A percentile compares a stretch with the other conserved stretches of the same genome.
phyloP scores from a whole-genome alignment of 2,888 invertebrate species.

The Drosophila phalerata region DNA sequence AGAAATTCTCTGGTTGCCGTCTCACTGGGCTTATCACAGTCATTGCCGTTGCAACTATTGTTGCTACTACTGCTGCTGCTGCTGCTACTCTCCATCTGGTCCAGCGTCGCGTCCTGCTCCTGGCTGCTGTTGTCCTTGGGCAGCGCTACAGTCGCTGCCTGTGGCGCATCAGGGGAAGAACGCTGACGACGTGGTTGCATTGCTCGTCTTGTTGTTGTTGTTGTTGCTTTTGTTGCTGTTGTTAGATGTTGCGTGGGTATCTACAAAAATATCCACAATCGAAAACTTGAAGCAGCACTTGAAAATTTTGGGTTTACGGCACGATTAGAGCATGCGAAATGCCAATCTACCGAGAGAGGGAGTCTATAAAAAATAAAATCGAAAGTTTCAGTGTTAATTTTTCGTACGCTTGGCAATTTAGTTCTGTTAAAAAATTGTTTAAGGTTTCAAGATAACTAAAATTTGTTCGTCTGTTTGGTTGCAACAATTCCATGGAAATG shows the following conservation, averaged over 20 bases:
- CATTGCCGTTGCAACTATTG: constrained; percentile 6
- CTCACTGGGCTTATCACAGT: constrained; percentile 41
- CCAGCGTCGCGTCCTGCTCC: constrained; percentile 15
- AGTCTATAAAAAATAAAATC: constrained; percentile 37
- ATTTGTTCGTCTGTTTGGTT: constrained; percentile 38
- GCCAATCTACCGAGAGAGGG: constrained; percentile 27
- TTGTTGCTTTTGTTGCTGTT: not conserved
- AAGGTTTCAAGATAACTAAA: constrained; percentile 36
- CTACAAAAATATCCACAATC: constrained; percentile 13
- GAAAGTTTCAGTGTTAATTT: constrained; percentile 47
- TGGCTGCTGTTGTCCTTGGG: constrained; percentile 13
- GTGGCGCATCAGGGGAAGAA: constrained; percentile 21
- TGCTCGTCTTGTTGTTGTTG: not conserved
- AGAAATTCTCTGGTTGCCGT: constrained; percentile 51
- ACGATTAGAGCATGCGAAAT: constrained; percentile 28
- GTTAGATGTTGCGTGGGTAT: not conserved
- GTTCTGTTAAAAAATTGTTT: constrained; percentile 38
- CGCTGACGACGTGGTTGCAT: constrained; percentile 61
- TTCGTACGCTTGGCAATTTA: constrained; percentile 56
- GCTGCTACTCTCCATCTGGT: constrained; percentile 27
- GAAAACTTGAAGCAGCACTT: constrained; percentile 37
- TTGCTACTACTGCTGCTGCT: constrained; percentile 10
- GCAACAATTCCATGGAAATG: constrained; percentile 34
- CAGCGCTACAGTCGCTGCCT: constrained; percentile 6
- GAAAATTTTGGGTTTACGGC: constrained; percentile 34